Evolutionary conservation across 2,113 vertebrate species (phyloP), one percentile per base, ranked within the genome.

Genomic region (Apaloderma vittatum): DNA sequence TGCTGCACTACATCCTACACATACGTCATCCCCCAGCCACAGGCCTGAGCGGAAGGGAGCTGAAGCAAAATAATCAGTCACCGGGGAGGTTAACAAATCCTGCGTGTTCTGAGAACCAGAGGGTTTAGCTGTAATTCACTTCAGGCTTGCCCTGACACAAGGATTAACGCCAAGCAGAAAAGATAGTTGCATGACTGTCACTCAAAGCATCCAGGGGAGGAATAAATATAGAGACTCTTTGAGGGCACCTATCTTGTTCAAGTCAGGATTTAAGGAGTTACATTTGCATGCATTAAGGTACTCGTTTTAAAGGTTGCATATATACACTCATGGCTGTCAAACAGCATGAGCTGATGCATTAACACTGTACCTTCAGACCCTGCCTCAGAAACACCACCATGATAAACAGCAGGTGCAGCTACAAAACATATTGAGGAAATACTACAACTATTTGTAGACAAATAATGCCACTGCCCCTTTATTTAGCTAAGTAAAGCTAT

Each of bases 331-430:
- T 19, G 19, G 52, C 63, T 65, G 63, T 21, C 57, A 75, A 36
- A 34, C 19, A 40, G 58, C 3, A 0, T 9, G 26, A 91, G 17
- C 11, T 46, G 36, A 88, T 8, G 9, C 46, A 34, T 18, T 54
- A 58, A 70, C 22, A 63, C 5, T 26, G 3, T 3, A 74, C 18
- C 66, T 72, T 68, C 71, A 76, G 88, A 61, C 7, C 11, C 48
- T 23, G 14, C 4, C 49, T 27, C 32, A 67, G 61, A 75, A 89
- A 87, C 0, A 0, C 21, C 66, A 46, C 21, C 48, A 8, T 11
- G 8, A 86, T 11, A 62, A 81, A 74, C 2, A 45, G n/a, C 23
- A 81, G 20, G 12, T 43, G 23, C 68, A 49, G 40, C 73, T 17
- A 68, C 10, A 30, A 62, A 88, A 63, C 3, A 4, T 19, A 63